Base-by-base conservation (phyloP, 2,888 invertebrate genomes). In the Lottia gigantea region DNA sequence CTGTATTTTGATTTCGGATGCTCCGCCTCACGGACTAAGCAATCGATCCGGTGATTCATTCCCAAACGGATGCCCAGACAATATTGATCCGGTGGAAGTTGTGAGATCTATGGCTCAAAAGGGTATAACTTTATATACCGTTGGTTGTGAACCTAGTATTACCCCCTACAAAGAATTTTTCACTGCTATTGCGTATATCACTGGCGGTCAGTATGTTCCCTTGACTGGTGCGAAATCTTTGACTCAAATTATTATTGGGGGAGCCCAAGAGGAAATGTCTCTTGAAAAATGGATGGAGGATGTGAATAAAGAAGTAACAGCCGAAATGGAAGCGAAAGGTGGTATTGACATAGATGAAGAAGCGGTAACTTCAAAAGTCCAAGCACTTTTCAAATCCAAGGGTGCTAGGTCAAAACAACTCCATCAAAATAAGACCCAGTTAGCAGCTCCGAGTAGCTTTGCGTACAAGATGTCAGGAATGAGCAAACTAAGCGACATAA, bases 131-230 rank as follows among this genome's bases (percentile, higher is more conserved):
- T 67, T 87, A 26, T 86, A 87, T 70, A 76, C 80, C 62, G 84
- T 83, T 0, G 86, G 86, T 0, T 85, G 85, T 76, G 85, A 86
- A 69, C 83, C 86, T 15, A 72, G 76, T 19, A 81, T 86, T 7
- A 68, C 61, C 1, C 79, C 78, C 2, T 85, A 82, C 73, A 81
- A 79, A 67, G 85, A 85, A 61, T 86, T 85, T 71, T 86, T 85
- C 74, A 79, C 80, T 73, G 81, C 83, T 0, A 62, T 87, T 15
- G 83, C 85, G 0, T 82, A 79, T 69, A 75, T 82, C 11, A 86
- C 87, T 3, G 86, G 87, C 0, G 87, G 86, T 7, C 86, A 85
- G 71, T 86, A 85, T 72, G 81, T 86, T 6, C 86, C 87, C 2
- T 72, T 86, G 15, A 68, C 75, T 0, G 80, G 77, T 46, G 83